phyloP scores from a whole-genome alignment of 1,140 invertebrate genomes.

The Triops longicaudatus region DNA sequence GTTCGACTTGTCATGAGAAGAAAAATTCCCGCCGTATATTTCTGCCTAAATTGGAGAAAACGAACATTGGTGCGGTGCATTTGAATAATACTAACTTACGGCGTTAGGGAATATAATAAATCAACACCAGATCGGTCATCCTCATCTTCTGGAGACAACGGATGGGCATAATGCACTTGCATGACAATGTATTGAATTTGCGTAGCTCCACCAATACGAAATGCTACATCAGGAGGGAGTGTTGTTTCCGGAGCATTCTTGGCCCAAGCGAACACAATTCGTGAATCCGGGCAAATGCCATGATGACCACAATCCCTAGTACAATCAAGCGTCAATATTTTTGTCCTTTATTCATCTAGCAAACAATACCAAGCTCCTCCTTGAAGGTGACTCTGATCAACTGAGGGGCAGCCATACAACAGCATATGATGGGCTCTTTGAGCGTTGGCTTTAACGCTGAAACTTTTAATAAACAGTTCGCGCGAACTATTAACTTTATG shows the following conservation, averaged over 20 bases:
- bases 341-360: neutral
- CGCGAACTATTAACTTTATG: conserved; percentile 34
- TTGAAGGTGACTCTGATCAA: conserved; percentile 31
- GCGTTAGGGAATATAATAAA: neutral
- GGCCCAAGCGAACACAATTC: conserved; percentile 56
- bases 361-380: conserved; percentile 35
- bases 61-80: conserved; percentile 4
- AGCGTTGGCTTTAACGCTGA: conserved; percentile 39
- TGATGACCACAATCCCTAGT: conserved; percentile 41
- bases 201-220: conserved; percentile 44
- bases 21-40: conserved; percentile 41
- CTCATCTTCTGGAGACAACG: conserved; percentile 32
- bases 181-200: conserved; percentile 47
- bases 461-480: conserved; percentile 38
- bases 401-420: conserved; percentile 49
- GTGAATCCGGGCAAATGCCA: conserved; percentile 36
- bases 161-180: conserved; percentile 43
- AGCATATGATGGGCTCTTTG: conserved; percentile 51
- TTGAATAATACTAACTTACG: neutral
- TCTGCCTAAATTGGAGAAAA: conserved; percentile 35
- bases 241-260: conserved; percentile 50
- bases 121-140: conserved; percentile 37
- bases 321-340: conserved; percentile 24
- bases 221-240: conserved; percentile 50
- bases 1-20: conserved; percentile 34